These are phyloP conservation scores for Ochotona curzoniae DNA, from an alignment of 2,113 vertebrate species.

Conservation along the genomic window DNA sequence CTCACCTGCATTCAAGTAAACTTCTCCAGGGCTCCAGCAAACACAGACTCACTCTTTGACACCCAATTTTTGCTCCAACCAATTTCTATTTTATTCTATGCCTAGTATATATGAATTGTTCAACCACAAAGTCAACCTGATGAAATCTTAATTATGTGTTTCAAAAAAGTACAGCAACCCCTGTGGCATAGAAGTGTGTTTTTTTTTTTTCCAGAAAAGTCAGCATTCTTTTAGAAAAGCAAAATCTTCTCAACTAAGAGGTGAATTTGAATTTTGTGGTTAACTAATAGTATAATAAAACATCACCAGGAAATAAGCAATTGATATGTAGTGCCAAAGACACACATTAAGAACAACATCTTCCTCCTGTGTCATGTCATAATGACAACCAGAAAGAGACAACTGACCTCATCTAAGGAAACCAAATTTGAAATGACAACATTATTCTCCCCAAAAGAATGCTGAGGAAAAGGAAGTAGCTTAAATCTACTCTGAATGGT, in stretches of 20 bases:
- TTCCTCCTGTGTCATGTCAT: neutral
- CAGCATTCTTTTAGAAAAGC: slow-evolving; percentile 55
- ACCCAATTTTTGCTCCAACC: neutral
- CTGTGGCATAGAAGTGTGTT: neutral
- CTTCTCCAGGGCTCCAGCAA: neutral
- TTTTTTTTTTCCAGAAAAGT: neutral
- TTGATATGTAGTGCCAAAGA: slow-evolving; percentile 49
- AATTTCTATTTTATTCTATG: neutral
- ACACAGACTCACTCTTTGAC: neutral
- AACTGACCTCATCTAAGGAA: neutral
- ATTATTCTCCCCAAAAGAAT: neutral
- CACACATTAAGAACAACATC: slow-evolving; percentile 41
- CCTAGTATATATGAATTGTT: neutral
- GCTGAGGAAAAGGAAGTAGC: slow-evolving; percentile 17
- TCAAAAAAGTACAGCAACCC: neutral
- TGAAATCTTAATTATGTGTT: neutral
- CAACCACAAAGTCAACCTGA: slow-evolving; percentile 9
- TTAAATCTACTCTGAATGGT: neutral
- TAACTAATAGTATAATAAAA: slow-evolving; percentile 62
- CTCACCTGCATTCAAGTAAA: neutral
- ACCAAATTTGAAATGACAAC: neutral
- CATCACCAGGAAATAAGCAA: slow-evolving; percentile 59
- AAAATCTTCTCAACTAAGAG: slow-evolving; percentile 59
- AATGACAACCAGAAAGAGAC: slow-evolving; percentile 57
- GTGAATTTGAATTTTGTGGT: slow-evolving; percentile 49